Evolutionary conservation across 2,797 vertebrate genomes (phyloP), one percentile per base, ranked within the genome.

Genomic region (Sebastolobus altivelis): DNA sequence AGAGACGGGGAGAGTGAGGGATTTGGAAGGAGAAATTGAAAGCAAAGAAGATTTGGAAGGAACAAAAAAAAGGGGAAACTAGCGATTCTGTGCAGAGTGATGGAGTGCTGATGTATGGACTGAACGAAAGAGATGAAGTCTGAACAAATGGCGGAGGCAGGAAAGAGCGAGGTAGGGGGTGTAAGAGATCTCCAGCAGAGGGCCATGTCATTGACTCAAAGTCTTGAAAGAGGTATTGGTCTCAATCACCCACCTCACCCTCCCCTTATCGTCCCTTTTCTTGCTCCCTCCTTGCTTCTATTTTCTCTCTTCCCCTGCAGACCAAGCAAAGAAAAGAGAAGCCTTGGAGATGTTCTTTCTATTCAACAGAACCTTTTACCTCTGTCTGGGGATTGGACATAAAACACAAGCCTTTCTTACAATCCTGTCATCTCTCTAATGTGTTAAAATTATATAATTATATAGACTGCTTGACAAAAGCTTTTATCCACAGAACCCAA

Each of bases 381-480:
- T 68, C 78, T 60, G 65, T 69, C 75, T 70, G 52, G 52, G 58
- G 74, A 84, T 55, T 82, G 68, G 60, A 71, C 71, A 81, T 72
- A 79, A 88, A 86, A 88, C 18, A 2, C 62, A 86, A 80, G 65
- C 61, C 63, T 84, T 67, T 81, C 67, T 85, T 77, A 25, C 87
- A 83, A 82, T 56, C 55, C 60, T 74, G 49, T 43, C 71, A 67
- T 80, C 52, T 79, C 83, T 85, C 72, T 69, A 59, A 78, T 88
- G 87, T 73, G 31, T 84, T 77, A 56, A 31, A 68, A 82, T 82
- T 77, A 76, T 89, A 74, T 84, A 83, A 88, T 82, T 86, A 85
- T 85, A 79, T 79, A 61, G 70, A 56, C 49, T 79, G 56, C 81
- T 82, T 69, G 71, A 88, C 79, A 80, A 87, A 90, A 74, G 82